Percentiles rank a stretch among this genome's conserved stretches.
Conservation (phyloP, 1,140 invertebrate genomes). For the Pogonognathellus flavescens region DNA sequence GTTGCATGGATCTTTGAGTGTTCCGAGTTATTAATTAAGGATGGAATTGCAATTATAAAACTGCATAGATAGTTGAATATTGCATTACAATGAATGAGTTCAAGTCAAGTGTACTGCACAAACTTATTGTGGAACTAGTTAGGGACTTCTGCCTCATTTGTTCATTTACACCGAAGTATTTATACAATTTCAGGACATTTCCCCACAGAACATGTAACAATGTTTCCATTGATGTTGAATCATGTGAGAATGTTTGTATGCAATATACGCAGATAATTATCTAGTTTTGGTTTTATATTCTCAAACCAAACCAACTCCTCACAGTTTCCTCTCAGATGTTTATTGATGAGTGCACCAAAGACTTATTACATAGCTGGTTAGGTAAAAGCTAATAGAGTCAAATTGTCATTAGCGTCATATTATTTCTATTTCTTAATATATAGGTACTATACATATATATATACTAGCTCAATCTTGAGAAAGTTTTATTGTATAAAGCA, state of each 20-base stretch:
- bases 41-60: not conserved
- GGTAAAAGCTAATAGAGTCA: too few relatives aligned
- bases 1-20: conserved; percentile 29
- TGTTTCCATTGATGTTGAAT: not conserved
- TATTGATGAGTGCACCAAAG: too few relatives aligned
- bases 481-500: not conserved
- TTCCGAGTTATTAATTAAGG: conserved; percentile 38
- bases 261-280: too few relatives aligned
- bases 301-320: too few relatives aligned
- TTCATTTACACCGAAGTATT: not conserved
- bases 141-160: too few relatives aligned
- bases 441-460: not conserved
- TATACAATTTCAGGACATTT: not conserved
- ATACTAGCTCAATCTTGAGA: not conserved
- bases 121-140: not conserved
- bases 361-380: too few relatives aligned
- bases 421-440: not conserved
- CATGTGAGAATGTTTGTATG: too few relatives aligned
- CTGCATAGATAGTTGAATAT: not conserved
- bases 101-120: not conserved
- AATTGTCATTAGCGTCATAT: not conserved
- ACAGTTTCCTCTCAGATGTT: too few relatives aligned
- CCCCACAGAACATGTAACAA: not conserved
- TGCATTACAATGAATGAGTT: not conserved
- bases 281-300: too few relatives aligned